Conservation (phyloP, 2,888 invertebrate species). For the Nomada ruficornis region DNA sequence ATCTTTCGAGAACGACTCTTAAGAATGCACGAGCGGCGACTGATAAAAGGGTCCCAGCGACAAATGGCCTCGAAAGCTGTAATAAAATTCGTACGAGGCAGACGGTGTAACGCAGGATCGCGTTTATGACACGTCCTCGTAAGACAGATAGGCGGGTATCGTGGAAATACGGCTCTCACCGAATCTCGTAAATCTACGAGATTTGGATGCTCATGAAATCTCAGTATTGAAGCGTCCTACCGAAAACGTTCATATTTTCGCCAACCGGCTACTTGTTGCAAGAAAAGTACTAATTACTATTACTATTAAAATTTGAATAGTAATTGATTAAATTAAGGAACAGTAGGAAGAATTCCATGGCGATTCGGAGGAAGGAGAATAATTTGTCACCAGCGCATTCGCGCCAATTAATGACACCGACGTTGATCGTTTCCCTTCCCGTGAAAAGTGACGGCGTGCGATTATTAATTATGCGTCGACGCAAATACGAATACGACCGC, state of each 20-base stretch:
- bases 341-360: background rate
- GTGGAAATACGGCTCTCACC: slow-evolving; percentile 21
- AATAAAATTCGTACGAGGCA: slow-evolving; percentile 58
- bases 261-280: too few species aligned
- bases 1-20: slow-evolving; percentile 43
- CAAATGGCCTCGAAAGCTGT: slow-evolving; percentile 54
- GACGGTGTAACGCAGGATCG: slow-evolving; percentile 18
- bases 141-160: slow-evolving; percentile 44
- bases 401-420: slow-evolving; percentile 22
- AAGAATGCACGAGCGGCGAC: slow-evolving; percentile 27
- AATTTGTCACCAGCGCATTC: slow-evolving; percentile 29
- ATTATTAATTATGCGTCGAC: slow-evolving; percentile 33
- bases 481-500: slow-evolving; percentile 13
- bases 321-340: background rate
- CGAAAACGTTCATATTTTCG: background rate
- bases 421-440: slow-evolving; percentile 2
- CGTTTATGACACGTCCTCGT: slow-evolving; percentile 39
- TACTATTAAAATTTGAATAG: too few species aligned
- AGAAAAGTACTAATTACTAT: too few species aligned
- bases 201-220: background rate
- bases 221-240: background rate
- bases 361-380: background rate
- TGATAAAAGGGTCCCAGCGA: slow-evolving; percentile 56
- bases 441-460: slow-evolving; percentile 23
- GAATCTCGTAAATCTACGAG: slow-evolving; percentile 21